phyloP scores from a whole-genome alignment of 2,888 invertebrate species.

The Protophormia terraenovae region DNA sequence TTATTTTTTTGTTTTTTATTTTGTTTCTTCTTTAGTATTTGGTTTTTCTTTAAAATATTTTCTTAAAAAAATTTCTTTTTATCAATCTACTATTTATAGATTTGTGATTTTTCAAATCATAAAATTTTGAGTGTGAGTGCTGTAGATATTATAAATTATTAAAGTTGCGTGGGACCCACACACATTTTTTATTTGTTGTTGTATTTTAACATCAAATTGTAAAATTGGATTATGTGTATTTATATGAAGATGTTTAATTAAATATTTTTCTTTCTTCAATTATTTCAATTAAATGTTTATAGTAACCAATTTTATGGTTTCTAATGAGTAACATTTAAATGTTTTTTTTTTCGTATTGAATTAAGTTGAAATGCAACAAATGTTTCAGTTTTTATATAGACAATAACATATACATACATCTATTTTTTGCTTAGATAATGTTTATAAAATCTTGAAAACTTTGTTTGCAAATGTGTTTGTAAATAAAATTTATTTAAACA shows the following conservation, averaged over 20 bases:
- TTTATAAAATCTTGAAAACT: neutral
- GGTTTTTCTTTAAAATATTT: conserved; percentile 22
- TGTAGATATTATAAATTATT: conserved; percentile 46
- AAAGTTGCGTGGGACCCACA: conserved; percentile 58
- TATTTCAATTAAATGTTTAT: neutral
- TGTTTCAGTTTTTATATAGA: neutral
- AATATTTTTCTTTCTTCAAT: neutral
- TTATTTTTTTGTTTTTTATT: neutral
- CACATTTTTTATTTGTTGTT: neutral
- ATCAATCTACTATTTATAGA: conserved; percentile 57
- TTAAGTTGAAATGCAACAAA: neutral
- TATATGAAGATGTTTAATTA: neutral
- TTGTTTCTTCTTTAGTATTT: too few relatives aligned
- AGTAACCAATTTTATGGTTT: neutral
- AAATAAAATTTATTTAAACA: too few relatives aligned
- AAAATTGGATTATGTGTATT: neutral
- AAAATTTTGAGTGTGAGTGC: conserved; percentile 45
- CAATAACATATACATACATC: neutral
- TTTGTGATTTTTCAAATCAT: conserved; percentile 53
- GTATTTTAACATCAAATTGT: conserved; percentile 24
- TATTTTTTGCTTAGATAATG: neutral
- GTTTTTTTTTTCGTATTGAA: neutral
- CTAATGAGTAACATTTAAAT: neutral
- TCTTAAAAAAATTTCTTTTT: conserved; percentile 34
- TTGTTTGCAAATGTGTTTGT: neutral